Conservation (phyloP, 2,797 vertebrate species). For the Diplodus puntazzo region DNA sequence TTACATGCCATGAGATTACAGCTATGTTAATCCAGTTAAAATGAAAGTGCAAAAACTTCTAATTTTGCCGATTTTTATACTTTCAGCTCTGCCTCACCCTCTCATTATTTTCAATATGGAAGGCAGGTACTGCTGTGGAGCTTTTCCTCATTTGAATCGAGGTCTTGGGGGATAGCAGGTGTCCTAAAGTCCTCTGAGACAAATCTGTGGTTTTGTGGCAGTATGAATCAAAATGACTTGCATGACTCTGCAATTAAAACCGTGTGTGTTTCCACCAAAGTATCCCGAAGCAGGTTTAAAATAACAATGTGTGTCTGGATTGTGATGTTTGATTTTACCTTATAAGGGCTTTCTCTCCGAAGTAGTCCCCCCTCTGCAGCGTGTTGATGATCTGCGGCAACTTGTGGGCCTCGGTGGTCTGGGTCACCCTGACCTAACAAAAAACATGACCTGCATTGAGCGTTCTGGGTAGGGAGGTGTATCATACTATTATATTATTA, state of each 20-base stretch:
- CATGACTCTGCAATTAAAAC: background rate
- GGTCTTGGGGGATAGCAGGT: background rate
- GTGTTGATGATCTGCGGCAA: conserved; percentile 92
- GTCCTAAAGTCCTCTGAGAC: background rate
- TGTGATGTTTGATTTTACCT: conserved; percentile 81
- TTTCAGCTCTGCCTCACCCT: background rate
- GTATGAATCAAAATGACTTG: conserved; percentile 4
- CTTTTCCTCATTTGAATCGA: background rate
- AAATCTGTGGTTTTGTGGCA: background rate
- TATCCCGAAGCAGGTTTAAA: background rate
- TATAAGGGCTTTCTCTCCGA: conserved; percentile 96
- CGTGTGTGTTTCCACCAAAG: background rate
- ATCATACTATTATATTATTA: no score
- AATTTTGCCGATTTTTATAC: background rate
- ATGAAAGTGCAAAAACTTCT: background rate
- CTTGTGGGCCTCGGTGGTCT: conserved; percentile 87
- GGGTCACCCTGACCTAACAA: conserved; percentile 92
- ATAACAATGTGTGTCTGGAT: background rate
- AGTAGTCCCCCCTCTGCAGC: conserved; percentile 93
- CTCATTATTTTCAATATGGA: background rate
- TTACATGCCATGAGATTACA: background rate
- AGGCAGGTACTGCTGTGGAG: background rate
- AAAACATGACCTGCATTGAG: no score
- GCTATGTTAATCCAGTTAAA: background rate
- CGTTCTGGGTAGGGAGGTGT: no score